Base-by-base conservation (phyloP, 2,797 vertebrate species). In the Lepidocolaptes lacrymiger region DNA sequence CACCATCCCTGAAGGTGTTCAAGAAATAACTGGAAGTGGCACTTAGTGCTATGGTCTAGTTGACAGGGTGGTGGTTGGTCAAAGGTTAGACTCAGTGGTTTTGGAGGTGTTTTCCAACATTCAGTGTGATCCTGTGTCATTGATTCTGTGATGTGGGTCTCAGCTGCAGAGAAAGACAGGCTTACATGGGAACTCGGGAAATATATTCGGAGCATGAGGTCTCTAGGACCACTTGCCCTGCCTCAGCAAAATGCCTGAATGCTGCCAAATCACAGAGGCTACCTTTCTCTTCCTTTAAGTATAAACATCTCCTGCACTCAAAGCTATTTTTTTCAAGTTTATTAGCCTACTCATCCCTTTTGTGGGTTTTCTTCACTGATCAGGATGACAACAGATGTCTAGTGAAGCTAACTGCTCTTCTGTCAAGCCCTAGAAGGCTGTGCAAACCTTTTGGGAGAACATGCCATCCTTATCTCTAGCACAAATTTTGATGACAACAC, bases 311-410 rank as follows among this genome's bases (percentile, higher is more conserved):
- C 66, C 37, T 86, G 54, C 18, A 58, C 37, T 66, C 58, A 62
- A 46, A 94, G 27, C 32, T 77, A 1, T 14, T 26, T 19, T 44
- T 44, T 30, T 6, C 19, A 76, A 69, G 14, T 44, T 84, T 78
- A 44, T 79, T 91, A 79, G 36, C 41, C 28, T 85, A 23, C 20
- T 82, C 5, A 22, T 81, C 74, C 73, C 34, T 46, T 77, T 75
- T 71, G 61, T 76, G 59, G 19, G 37, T 73, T 73, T 94, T 91
- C 37, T 88, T 14, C 22, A 9, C 67, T 74, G n/a, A 67, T 88
- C 32, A 32, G 18, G 27, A 37, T 58, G 64, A 85, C 52, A 88
- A 28, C 44, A 89, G 37, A 48, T 56, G 68, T 68, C 76, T 36
- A 48, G 64, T 41, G 48, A 68, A 75, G 36, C 16, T 72, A 89